phyloP scores from a whole-genome alignment of 1,140 invertebrate genomes.

The Lordiphosa collinella region DNA sequence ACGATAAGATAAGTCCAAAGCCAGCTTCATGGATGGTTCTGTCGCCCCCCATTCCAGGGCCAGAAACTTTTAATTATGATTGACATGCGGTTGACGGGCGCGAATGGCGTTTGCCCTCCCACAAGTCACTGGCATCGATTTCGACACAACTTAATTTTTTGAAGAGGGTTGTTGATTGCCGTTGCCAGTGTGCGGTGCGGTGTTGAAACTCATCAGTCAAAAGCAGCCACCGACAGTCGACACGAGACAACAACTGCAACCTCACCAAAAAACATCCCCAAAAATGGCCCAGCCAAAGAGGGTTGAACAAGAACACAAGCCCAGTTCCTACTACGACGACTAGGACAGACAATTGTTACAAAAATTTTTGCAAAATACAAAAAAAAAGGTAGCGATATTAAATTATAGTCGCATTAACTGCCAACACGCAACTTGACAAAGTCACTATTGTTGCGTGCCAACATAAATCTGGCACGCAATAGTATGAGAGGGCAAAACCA shows the following conservation, averaged over 20 bases:
- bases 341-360: conserved; percentile 32
- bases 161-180: conserved; percentile 72
- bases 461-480: conserved; percentile 64
- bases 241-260: conserved; percentile 65
- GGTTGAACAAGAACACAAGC: conserved; percentile 26
- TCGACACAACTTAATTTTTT: conserved; percentile 73
- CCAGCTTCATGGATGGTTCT: conserved; percentile 2
- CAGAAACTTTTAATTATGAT: conserved; percentile 72
- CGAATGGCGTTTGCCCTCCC: conserved; percentile 5
- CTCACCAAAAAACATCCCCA: conserved; percentile 40
- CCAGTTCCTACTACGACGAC: not conserved
- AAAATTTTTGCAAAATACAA: conserved; percentile 50
- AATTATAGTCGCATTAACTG: conserved; percentile 76
- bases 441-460: conserved; percentile 50
- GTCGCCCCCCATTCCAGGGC: conserved; percentile 2
- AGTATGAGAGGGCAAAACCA: conserved; percentile 3
- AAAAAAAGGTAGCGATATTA: conserved; percentile 51
- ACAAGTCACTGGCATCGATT: conserved; percentile 61
- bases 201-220: conserved; percentile 73
- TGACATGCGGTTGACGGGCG: conserved; percentile 63
- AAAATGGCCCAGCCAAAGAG: conserved; percentile 18
- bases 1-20: conserved; percentile 65
- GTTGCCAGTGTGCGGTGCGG: conserved; percentile 31
- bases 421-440: conserved; percentile 66
- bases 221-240: conserved; percentile 30